These are phyloP conservation scores for Lapara coniferarum DNA, from an alignment of 2,888 invertebrate genomes.

Conservation along the genomic window DNA sequence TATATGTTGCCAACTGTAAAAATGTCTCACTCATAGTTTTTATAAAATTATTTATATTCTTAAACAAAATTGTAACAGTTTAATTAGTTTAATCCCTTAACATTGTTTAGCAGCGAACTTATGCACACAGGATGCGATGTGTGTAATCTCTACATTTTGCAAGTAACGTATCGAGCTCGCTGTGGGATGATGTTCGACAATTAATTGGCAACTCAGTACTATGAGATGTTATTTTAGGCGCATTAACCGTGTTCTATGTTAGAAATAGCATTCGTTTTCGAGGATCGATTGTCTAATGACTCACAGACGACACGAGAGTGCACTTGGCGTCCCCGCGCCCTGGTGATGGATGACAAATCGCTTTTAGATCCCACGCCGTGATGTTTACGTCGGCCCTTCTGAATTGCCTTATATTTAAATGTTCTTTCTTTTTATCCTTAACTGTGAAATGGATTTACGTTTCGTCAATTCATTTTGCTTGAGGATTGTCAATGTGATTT, in stretches of 20 bases:
- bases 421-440: conserved; percentile 44
- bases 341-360: conserved; percentile 77
- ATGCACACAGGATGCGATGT: background rate
- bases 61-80: too few relatives aligned
- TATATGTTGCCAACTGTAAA: background rate
- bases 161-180: background rate
- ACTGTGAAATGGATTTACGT: conserved; percentile 40
- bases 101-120: background rate
- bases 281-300: conserved; percentile 80
- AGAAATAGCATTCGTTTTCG: conserved; percentile 47
- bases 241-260: conserved; percentile 37
- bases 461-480: conserved; percentile 36
- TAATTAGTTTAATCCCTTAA: too few relatives aligned
- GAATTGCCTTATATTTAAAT: conserved; percentile 61
- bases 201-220: conserved; percentile 32
- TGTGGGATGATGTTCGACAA: conserved; percentile 9
- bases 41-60: background rate
- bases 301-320: conserved; percentile 75
- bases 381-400: conserved; percentile 56
- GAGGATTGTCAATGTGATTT: background rate
- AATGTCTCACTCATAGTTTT: background rate
- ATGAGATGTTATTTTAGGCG: conserved; percentile 37
- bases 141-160: conserved; percentile 1
- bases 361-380: conserved; percentile 64
- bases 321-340: conserved; percentile 70